phyloP scores from a whole-genome alignment of 2,113 vertebrate genomes.

The Boulengeromyrus knoepffleri region DNA sequence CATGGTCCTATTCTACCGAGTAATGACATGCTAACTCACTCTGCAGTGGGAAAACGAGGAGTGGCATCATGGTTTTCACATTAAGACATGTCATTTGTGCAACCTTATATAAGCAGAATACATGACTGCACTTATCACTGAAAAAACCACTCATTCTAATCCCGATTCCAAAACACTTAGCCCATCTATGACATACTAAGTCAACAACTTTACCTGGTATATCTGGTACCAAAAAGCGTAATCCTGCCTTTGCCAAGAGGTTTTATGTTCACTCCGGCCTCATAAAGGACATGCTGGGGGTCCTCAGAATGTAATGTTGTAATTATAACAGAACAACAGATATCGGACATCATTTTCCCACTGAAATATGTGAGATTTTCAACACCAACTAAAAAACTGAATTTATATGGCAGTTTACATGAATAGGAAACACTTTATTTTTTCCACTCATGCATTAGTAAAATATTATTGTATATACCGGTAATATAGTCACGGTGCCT shows the following conservation, averaged over 20 bases:
- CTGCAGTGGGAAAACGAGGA: not conserved
- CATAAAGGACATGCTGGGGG: not conserved
- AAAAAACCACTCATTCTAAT: not conserved
- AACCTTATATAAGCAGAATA: not conserved
- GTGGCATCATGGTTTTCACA: not conserved
- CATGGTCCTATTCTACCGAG: not conserved
- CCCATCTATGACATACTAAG: not conserved
- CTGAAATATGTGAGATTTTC: not conserved
- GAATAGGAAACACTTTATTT: not conserved
- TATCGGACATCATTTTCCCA: not conserved
- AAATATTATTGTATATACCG: not conserved
- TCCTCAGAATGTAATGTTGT: not conserved
- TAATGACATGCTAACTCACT: not conserved
- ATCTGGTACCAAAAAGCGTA: not conserved
- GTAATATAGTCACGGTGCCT: not conserved
- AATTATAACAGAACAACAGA: not conserved
- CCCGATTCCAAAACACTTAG: not conserved
- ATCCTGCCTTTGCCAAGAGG: not conserved
- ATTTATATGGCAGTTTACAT: not conserved
- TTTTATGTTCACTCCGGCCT: not conserved
- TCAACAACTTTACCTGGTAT: not conserved
- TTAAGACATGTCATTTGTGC: not conserved
- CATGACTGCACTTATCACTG: not conserved
- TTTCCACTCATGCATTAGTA: not conserved
- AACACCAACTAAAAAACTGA: not conserved